Evolutionary conservation across 2,797 vertebrate species (phyloP), one percentile per base, ranked within the genome.

Genomic region (Melanogrammus aeglefinus): DNA sequence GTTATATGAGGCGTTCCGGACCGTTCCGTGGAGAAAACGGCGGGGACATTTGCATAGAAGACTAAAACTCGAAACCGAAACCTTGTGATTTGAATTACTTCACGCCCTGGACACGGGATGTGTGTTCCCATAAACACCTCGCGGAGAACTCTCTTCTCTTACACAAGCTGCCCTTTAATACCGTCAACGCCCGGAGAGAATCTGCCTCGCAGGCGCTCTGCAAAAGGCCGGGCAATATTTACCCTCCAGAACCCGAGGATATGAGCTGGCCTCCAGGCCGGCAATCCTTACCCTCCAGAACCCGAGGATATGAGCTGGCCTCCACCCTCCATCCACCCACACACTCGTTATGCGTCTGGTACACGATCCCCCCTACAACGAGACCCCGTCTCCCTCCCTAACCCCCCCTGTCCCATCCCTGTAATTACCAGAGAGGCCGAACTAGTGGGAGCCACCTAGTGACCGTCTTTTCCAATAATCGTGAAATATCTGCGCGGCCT

Each of bases 381-480:
- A 47, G 57, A 41, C 76, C n/a, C 75, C 77, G 69, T 69, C 69
- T 31, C 6, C 6, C 73, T 80, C 47, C 73, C 41, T 83, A 82
- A 12, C 69, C 75, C 78, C 78, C 84, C 84, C 85, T 88, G 90
- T 91, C 90, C 83, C 87, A 80, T 81, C 89, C 83, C 84, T 86
- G 92, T 92, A 93, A 93, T 92, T 92, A 92, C 90, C 51, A 89
- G 84, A 73, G 75, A 85, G 87, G 90, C 91, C 85, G 84, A 91
- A 93, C 89, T 86, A 92, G 89, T 93, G 91, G 91, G 91, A 92
- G 91, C 93, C 93, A 94, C 93, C 93, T 93, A 94, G 93, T 94
- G 94, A 93, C 93, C 92, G 89, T 94, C 92, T 93, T 93, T 88
- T 85, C 89, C 93, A 95, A 94, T 94, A 94, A 94, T 93, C 90